Percentiles rank a stretch among this genome's conserved stretches.
These are phyloP conservation scores for Dermochelys coriacea DNA, from an alignment of 2,797 vertebrate species.

Conservation along the genomic window DNA sequence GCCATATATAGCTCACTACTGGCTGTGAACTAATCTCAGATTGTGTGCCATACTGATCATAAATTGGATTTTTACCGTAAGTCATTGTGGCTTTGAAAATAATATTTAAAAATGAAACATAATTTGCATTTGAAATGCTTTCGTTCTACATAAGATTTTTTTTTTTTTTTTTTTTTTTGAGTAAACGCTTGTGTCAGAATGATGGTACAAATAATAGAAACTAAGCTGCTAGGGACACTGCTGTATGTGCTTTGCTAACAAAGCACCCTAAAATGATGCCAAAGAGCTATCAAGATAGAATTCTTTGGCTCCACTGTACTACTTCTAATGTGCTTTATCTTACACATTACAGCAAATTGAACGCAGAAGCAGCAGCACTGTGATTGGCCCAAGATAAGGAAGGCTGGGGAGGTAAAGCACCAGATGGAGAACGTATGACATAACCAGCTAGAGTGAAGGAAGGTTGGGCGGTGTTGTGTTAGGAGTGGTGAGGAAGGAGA, in stretches of 20 bases:
- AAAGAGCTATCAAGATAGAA: not conserved
- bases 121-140: not conserved
- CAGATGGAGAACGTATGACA: accelerated
- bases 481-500: accelerated
- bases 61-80: not conserved
- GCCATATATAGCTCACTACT: not conserved
- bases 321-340: not conserved
- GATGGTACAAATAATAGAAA: accelerated
- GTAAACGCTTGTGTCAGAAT: accelerated
- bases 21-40: constrained; percentile 7
- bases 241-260: not conserved
- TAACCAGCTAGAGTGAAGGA: accelerated
- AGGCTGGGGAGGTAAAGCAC: not conserved
- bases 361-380: not conserved
- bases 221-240: not conserved
- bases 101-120: not conserved
- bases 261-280: not conserved
- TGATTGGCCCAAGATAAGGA: accelerated
- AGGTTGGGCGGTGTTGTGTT: accelerated
- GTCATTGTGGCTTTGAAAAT: not conserved
- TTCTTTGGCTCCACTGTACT: not conserved
- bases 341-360: not conserved
- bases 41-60: not conserved
- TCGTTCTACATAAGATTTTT: not conserved
- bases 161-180: too few relatives aligned